A percentile compares a stretch with the other conserved stretches of the same genome.
Evolutionary conservation across 1,140 invertebrate species (phyloP).

Genomic region (Bombus impatiens): DNA sequence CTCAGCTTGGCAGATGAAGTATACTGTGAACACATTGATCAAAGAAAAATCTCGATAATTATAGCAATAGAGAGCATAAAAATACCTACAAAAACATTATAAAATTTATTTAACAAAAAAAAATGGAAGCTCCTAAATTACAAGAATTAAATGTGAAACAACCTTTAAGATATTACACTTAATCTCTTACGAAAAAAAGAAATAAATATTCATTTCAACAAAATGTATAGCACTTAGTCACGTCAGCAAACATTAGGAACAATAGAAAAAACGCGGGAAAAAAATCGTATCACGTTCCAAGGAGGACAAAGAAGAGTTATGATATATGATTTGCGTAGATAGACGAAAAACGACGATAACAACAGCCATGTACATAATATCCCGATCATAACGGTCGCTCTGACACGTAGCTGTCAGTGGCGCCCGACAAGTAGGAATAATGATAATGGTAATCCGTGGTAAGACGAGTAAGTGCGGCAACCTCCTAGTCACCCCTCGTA

Average conservation of each 20-base stretch:
- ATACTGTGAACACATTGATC: slow-evolving; percentile 25
- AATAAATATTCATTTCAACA: background rate
- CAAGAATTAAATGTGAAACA: background rate
- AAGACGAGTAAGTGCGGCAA: slow-evolving; percentile 75
- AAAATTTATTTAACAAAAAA: background rate
- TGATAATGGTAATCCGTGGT: slow-evolving; percentile 77
- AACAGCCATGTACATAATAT: slow-evolving; percentile 37
- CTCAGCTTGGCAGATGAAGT: background rate
- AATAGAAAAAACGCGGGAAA: background rate
- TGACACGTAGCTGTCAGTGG: slow-evolving; percentile 66
- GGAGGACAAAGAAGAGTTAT: background rate
- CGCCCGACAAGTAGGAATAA: slow-evolving; percentile 74
- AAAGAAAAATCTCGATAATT: background rate
- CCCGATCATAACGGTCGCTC: slow-evolving; percentile 61
- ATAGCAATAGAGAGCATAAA: background rate
- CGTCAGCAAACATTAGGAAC: background rate
- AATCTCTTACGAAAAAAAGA: background rate
- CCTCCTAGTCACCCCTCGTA: slow-evolving; percentile 59
- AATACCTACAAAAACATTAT: background rate
- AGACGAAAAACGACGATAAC: slow-evolving; percentile 10
- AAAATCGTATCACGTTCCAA: background rate
- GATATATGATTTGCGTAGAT: background rate
- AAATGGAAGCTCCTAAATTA: background rate
- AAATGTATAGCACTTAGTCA: background rate
- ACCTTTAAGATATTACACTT: background rate